These are phyloP conservation scores for Lemur catta DNA, from an alignment of 2,797 vertebrate genomes.

Conservation along the genomic window DNA sequence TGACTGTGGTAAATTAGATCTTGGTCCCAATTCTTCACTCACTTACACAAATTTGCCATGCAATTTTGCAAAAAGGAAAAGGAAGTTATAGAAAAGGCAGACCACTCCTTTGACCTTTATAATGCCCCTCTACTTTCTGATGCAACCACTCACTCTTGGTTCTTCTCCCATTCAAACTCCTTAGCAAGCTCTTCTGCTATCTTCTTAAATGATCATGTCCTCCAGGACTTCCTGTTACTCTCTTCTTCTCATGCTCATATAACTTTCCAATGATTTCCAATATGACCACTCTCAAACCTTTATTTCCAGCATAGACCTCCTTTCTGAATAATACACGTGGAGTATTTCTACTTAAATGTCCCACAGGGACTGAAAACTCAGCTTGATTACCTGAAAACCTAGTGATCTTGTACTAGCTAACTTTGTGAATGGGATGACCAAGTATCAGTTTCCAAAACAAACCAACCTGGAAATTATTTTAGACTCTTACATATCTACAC, in stretches of 20 bases:
- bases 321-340: neutral
- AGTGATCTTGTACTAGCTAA: neutral
- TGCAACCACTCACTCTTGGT: neutral
- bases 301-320: neutral
- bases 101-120: neutral
- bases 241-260: neutral
- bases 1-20: neutral
- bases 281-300: slow-evolving; percentile 18
- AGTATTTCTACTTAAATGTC: neutral
- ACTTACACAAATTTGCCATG: neutral
- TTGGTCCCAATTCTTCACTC: neutral
- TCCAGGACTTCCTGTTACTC: neutral
- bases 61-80: slow-evolving; percentile 24
- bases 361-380: neutral
- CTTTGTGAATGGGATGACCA: neutral
- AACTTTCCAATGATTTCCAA: neutral
- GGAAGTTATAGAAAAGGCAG: neutral
- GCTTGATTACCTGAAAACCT: neutral
- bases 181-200: slow-evolving; percentile 7
- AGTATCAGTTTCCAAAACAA: neutral
- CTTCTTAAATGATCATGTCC: slow-evolving; percentile 23
- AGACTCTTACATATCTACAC: neutral
- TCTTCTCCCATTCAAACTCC: slow-evolving; percentile 5
- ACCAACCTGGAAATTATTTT: slow-evolving; percentile 1
- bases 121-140: neutral